phyloP scores from a whole-genome alignment of 2,797 vertebrate genomes.

The Rhinella marina region DNA sequence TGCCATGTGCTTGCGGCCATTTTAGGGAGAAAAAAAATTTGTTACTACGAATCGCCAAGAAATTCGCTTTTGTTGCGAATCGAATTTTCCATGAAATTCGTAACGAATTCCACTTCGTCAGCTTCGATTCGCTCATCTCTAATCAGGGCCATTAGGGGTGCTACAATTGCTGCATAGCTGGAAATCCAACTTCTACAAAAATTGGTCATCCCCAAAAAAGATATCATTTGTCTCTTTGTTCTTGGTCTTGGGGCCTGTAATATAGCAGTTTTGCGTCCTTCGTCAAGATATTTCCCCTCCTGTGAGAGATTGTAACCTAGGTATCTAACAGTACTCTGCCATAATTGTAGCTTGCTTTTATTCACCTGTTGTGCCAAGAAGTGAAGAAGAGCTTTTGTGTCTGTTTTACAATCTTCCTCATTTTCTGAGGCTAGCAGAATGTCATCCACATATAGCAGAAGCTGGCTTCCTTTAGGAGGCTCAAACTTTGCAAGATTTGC shows the following conservation, averaged over 20 bases:
- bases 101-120: too few relatives aligned
- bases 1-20: too few relatives aligned
- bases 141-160: neutral
- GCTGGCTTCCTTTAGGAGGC: too few relatives aligned
- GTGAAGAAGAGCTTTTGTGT: neutral
- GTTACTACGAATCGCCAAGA: too few relatives aligned
- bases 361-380: neutral
- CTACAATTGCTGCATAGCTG: too few relatives aligned
- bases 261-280: neutral
- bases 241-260: neutral
- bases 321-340: too few relatives aligned
- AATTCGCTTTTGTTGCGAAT: too few relatives aligned
- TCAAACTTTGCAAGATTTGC: too few relatives aligned
- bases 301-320: neutral
- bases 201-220: neutral
- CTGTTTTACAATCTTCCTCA: neutral
- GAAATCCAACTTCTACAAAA: neutral
- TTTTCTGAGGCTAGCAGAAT: neutral
- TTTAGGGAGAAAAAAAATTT: too few relatives aligned
- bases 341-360: neutral
- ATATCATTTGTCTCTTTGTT: conserved; percentile 4
- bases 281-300: neutral
- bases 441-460: too few relatives aligned
- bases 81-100: too few relatives aligned
- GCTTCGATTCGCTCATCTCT: too few relatives aligned